Base-by-base conservation (phyloP, 2,888 invertebrate species). In the Drosophila ezoana region DNA sequence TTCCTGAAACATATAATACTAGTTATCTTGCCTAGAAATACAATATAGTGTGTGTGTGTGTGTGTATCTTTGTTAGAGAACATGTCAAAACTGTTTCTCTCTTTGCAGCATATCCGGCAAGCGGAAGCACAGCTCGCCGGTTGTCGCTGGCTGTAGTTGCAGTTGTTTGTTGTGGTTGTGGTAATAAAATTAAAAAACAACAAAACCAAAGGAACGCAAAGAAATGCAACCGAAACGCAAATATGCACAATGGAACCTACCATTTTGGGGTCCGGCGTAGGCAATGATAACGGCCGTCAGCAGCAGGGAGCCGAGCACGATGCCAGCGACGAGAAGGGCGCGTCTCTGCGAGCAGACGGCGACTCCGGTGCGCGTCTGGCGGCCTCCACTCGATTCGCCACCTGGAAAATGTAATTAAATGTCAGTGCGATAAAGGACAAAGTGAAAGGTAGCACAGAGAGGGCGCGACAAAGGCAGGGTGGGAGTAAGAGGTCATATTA, bases 281-380 rank as follows among this genome's bases (percentile, higher is more conserved):
- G 98, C 98, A 71, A 98, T 96, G 76, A 98, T 95, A 74, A 98
- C 93, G 43, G 98, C 97, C 60, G 97, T 95, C 81, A 95, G 94
- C 91, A 97, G 95, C 86, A 97, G 95, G 35, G 96, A 95, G 5
- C 95, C 95, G 90, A 97, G 95, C 38, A 97, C 95, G 65, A 96
- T 93, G 51, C 95, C 95, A 49, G 97, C 96, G 70, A 98, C 95
- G 89, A 95, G 95, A 9, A 98, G 94, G 40, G 98, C 98, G 79
- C 96, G 94, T 68, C 96, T 95, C 91, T 97, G 97, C 4, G 97
- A 97, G 91, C 97, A 97, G 38, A 97, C 96, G 16, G 97, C 96
- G 69, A 97, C 96, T 18, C 97, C 96, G 72, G 90, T 91, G 69
- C 92, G 89, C 65, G 90, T 91, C 87, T 91, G 92, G 61, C 92